phyloP scores from a whole-genome alignment of 92 coral and sea anemone species.

The Parazoanthus atlanticus region DNA sequence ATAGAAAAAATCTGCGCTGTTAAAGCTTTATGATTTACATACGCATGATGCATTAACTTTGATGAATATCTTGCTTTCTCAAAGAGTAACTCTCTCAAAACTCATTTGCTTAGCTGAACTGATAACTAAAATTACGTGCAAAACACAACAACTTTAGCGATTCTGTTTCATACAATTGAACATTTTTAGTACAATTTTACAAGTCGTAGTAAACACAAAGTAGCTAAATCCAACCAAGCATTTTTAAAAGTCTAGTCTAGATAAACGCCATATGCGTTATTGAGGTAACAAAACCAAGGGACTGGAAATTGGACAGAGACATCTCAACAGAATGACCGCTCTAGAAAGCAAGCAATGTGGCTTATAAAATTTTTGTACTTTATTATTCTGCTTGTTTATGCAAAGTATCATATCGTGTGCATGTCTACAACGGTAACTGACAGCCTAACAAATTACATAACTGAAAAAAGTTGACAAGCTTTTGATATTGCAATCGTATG shows the following conservation, averaged over 20 bases:
- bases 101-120: not conserved
- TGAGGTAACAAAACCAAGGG: not conserved
- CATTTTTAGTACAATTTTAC: not conserved
- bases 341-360: not conserved
- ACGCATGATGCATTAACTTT: not conserved
- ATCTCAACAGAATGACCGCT: not conserved
- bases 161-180: not conserved
- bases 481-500: not conserved
- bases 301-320: not conserved
- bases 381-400: not conserved
- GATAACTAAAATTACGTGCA: not conserved
- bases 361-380: not conserved
- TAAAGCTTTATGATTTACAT: not conserved
- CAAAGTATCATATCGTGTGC: not conserved
- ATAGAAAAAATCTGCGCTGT: not conserved
- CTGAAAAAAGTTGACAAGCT: not conserved
- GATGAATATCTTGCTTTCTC: constrained; percentile 11
- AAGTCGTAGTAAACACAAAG: not conserved
- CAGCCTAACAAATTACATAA: not conserved
- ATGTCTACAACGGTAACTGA: not conserved
- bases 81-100: not conserved
- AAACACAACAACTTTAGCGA: not conserved
- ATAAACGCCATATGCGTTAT: not conserved
- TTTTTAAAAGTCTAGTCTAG: not conserved
- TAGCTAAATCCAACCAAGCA: not conserved